Evolutionary conservation across 2,113 vertebrate genomes (phyloP), one percentile per base, ranked within the genome.

Genomic region (Pterocles gutturalis): DNA sequence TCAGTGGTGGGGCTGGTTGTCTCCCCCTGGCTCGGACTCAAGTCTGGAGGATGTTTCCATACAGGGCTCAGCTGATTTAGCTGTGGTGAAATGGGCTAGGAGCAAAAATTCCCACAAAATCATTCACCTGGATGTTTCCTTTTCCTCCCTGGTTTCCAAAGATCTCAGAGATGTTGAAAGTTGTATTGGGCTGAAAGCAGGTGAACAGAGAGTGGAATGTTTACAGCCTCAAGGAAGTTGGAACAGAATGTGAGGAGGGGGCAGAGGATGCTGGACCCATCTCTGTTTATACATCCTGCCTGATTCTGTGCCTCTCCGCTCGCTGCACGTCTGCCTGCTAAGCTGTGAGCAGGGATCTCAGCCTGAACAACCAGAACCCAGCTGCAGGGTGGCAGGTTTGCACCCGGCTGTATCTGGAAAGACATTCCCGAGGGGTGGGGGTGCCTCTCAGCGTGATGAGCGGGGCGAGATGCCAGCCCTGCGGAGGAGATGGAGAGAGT

Each of bases 31-130:
- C 65, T 95, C 85, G 45, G 55, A 17, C 41, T 14, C 1, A 4
- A 64, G 61, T 34, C 69, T 85, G 76, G 73, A 93, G 80, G 55
- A 58, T 87, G 72, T 66, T 93, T 86, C 93, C 36, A 26, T 78
- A 26, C 7, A 46, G 77, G 46, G 46, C 46, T 86, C 51, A 28
- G 38, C 80, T 81, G 77, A 46, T 73, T 83, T 61, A 85, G 34
- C 62, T 67, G 64, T 2, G 3, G 71, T 70, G 41, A 82, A 94
- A 76, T 20, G 49, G 49, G 49, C 61, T 33, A 60, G 34, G 33
- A 93, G 76, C 69, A 85, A 87, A 91, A 89, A 48, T 48, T 69
- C 45, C 34, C 31, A 34, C 36, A 17, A 49, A 72, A 80, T 55
- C 49, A 22, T 41, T 79, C 49, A 38, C 49, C 60, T 49, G 60